phyloP scores from a whole-genome alignment of 2,888 invertebrate genomes.

The Nomada hirtipes region DNA sequence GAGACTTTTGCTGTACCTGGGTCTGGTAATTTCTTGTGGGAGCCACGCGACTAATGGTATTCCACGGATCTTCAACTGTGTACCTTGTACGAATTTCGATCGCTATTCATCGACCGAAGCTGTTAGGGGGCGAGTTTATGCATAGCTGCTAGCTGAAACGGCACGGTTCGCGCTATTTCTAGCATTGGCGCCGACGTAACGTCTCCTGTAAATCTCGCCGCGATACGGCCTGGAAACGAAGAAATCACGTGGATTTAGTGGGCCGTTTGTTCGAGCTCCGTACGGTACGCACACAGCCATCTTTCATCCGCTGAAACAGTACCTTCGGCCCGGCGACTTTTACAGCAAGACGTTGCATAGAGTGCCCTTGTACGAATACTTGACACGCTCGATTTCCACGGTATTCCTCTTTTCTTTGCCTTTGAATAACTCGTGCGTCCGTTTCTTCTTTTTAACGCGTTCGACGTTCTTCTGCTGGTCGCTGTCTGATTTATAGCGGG shows the following conservation, averaged over 20 bases:
- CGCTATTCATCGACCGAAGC: slow-evolving; percentile 1
- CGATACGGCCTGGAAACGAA: slow-evolving; percentile 54
- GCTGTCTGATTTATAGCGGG: slow-evolving; percentile 10
- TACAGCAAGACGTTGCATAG: slow-evolving; percentile 54
- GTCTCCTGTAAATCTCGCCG: slow-evolving; percentile 54
- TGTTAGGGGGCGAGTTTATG: slow-evolving; percentile 10
- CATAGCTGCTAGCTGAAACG: slow-evolving; percentile 38
- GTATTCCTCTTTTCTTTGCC: slow-evolving; percentile 55
- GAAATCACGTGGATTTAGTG: slow-evolving; percentile 69
- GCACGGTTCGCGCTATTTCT: slow-evolving; percentile 37
- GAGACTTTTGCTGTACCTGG: not conserved
- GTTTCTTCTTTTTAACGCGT: slow-evolving; percentile 15
- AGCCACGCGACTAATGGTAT: slow-evolving; percentile 11
- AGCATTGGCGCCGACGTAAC: slow-evolving; percentile 57
- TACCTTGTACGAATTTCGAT: slow-evolving; percentile 37
- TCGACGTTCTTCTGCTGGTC: slow-evolving; percentile 24
- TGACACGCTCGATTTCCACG: slow-evolving; percentile 66
- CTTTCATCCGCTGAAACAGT: slow-evolving; percentile 61
- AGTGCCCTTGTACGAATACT: slow-evolving; percentile 61
- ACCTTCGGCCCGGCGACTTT: slow-evolving; percentile 50
- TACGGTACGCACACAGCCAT: slow-evolving; percentile 62
- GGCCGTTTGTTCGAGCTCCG: slow-evolving; percentile 61
- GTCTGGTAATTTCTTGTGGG: slow-evolving; percentile 13
- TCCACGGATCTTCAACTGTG: not conserved
- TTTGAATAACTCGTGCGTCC: slow-evolving; percentile 34